A percentile compares a stretch with the other conserved stretches of the same genome.
phyloP scores from a whole-genome alignment of 2,113 vertebrate genomes.

The Butorides virescens region DNA sequence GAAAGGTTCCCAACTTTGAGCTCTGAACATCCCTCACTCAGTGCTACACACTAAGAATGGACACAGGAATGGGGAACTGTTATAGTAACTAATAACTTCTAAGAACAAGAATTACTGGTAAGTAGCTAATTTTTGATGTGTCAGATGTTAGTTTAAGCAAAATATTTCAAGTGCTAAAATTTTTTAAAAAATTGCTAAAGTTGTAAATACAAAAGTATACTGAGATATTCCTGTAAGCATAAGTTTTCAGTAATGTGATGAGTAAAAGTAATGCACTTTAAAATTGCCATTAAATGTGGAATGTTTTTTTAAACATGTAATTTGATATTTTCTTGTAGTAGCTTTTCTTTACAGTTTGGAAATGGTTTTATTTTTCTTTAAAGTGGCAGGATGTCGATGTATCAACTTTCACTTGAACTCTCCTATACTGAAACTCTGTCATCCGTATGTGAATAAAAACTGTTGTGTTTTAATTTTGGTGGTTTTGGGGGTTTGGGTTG shows the following conservation, averaged over 20 bases:
- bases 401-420: neutral
- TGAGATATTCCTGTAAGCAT: neutral
- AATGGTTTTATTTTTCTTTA: neutral
- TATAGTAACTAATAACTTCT: neutral
- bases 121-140: neutral
- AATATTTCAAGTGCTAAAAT: neutral
- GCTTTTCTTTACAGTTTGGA: neutral
- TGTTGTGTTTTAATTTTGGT: neutral
- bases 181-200: neutral
- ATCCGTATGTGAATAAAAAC: neutral
- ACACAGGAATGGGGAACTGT: neutral
- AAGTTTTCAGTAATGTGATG: neutral
- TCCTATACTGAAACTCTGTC: neutral
- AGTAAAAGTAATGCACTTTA: neutral
- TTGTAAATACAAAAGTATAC: neutral
- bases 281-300: neutral
- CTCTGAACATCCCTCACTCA: conserved; percentile 30
- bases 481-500: neutral
- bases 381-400: neutral
- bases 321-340: neutral
- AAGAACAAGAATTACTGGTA: neutral
- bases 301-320: neutral
- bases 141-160: neutral
- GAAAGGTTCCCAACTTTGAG: neutral
- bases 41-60: neutral